Conservation (phyloP, 2,888 invertebrate species). For the Papilio demoleus region DNA sequence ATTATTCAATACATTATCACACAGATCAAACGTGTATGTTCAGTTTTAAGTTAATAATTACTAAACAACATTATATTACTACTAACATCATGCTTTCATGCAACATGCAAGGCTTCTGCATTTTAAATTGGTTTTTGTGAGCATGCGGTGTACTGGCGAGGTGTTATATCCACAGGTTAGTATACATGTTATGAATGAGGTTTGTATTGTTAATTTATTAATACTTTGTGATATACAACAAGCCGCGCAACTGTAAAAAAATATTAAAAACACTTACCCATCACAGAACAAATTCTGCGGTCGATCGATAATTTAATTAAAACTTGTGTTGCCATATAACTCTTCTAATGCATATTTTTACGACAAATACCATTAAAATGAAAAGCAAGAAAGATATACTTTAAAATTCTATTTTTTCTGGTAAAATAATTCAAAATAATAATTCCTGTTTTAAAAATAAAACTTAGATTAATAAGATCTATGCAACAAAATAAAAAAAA, state of each 20-base stretch:
- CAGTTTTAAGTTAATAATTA: neutral
- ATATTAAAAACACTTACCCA: conserved; percentile 34
- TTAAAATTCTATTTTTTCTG: neutral
- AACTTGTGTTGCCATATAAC: neutral
- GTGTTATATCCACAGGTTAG: conserved; percentile 3
- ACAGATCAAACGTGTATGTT: neutral
- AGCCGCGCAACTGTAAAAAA: neutral
- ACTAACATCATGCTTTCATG: neutral
- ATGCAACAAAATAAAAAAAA: neutral
- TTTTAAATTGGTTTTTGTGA: neutral
- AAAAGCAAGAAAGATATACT: neutral
- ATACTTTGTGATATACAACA: conserved; percentile 6
- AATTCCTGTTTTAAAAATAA: neutral
- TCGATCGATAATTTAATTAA: neutral
- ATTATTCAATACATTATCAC: neutral
- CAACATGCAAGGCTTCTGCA: conserved; percentile 3
- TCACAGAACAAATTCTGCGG: conserved; percentile 1
- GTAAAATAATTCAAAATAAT: neutral
- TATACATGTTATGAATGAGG: neutral
- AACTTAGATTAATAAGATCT: neutral
- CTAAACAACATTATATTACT: neutral
- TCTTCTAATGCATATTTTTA: neutral
- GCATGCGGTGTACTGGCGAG: conserved; percentile 1
- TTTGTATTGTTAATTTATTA: neutral
- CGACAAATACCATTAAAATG: neutral